These are phyloP conservation scores for Acrobasis suavella DNA, from an alignment of 2,888 invertebrate species.

Conservation along the genomic window DNA sequence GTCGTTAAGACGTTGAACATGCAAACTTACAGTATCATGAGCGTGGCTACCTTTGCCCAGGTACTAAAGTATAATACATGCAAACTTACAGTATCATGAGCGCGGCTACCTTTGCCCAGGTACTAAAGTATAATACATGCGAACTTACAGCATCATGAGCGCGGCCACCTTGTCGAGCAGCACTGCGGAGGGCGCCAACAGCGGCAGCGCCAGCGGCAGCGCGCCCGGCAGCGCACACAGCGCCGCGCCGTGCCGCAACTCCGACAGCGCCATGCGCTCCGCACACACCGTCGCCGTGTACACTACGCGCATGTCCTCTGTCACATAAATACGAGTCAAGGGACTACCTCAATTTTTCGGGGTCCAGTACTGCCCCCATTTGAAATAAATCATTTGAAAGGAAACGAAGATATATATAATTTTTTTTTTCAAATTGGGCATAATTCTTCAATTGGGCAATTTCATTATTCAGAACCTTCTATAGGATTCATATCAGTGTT, in stretches of 20 bases:
- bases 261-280: constrained; percentile 31
- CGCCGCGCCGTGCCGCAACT: constrained; percentile 24
- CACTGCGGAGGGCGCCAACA: constrained; percentile 43
- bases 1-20: too few relatives aligned
- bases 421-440: too few relatives aligned
- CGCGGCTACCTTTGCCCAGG: constrained; percentile 37
- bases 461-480: too few relatives aligned
- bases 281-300: constrained; percentile 37
- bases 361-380: too few relatives aligned
- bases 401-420: too few relatives aligned
- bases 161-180: constrained; percentile 50
- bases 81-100: constrained; percentile 57
- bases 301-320: constrained; percentile 54
- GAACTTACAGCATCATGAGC: constrained; percentile 57
- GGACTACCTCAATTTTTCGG: too few relatives aligned
- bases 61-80: background rate
- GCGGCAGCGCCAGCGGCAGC: constrained; percentile 38
- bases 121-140: background rate
- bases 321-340: background rate
- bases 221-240: constrained; percentile 30
- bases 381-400: too few relatives aligned
- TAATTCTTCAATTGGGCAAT: too few relatives aligned
- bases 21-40: too few relatives aligned
- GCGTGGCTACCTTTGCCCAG: too few relatives aligned
- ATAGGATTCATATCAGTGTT: too few relatives aligned